Evolutionary conservation across 2,113 vertebrate species (phyloP).

Genomic region (Perccottus glenii): DNA sequence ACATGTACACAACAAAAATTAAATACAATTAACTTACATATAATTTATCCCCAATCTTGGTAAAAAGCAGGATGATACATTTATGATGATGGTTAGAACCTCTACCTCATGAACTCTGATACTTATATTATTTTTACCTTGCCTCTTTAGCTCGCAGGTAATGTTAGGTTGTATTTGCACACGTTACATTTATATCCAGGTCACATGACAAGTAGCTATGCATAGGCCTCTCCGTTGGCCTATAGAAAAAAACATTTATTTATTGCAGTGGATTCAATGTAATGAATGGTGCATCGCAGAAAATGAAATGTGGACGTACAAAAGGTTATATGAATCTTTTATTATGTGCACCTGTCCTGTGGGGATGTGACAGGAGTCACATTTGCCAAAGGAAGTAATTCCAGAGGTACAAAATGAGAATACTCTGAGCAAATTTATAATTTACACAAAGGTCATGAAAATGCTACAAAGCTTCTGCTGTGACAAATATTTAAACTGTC

Average conservation of each 20-base stretch:
- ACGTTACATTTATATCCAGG: not conserved
- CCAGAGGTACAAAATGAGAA: not conserved
- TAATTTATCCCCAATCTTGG: too few species aligned
- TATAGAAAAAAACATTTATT: not conserved
- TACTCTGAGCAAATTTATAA: too few species aligned
- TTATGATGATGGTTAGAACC: too few species aligned
- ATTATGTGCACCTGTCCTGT: not conserved
- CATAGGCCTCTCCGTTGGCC: not conserved
- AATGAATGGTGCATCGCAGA: not conserved
- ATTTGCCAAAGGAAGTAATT: not conserved
- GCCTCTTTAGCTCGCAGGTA: too few species aligned
- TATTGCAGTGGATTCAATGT: not conserved
- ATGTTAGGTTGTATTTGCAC: too few species aligned
- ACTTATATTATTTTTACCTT: too few species aligned
- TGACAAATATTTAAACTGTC: not conserved
- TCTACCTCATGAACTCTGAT: too few species aligned
- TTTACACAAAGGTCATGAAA: too few species aligned
- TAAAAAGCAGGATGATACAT: too few species aligned
- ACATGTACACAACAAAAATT: too few species aligned
- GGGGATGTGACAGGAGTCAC: not conserved
- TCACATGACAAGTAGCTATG: not conserved
- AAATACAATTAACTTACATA: too few species aligned
- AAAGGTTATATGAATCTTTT: slow-evolving; percentile 9
- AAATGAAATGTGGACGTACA: not conserved
- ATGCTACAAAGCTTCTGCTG: not conserved